A percentile compares a stretch with the other conserved stretches of the same genome.
These are phyloP conservation scores for Tinea trinotella DNA, from an alignment of 2,888 invertebrate genomes.

Conservation along the genomic window DNA sequence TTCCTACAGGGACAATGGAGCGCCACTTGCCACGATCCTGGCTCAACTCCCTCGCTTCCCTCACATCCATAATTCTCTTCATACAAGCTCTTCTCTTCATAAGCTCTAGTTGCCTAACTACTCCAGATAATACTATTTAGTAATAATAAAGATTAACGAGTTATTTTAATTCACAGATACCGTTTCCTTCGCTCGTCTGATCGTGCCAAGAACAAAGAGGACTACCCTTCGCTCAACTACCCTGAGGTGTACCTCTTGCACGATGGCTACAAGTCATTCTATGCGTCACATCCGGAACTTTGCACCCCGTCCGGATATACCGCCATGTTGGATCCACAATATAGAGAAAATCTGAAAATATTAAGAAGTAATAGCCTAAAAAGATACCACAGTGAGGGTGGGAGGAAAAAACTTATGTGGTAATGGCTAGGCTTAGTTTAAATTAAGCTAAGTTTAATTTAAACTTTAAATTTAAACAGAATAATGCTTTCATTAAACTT, in stretches of 20 bases:
- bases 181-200: constrained; percentile 89
- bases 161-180: constrained; percentile 72
- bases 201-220: constrained; percentile 82
- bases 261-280: constrained; percentile 79
- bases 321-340: constrained; percentile 89
- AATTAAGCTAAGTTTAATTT: background rate
- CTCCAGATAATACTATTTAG: no score
- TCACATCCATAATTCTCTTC: no score
- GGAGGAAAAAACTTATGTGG: constrained; percentile 5
- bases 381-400: constrained; percentile 1
- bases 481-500: no score
- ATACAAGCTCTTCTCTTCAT: no score
- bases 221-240: constrained; percentile 89
- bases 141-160: background rate
- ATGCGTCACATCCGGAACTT: constrained; percentile 74
- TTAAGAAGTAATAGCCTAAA: constrained; percentile 63
- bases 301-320: constrained; percentile 81
- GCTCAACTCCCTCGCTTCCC: no score
- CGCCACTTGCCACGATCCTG: no score
- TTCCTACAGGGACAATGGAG: no score
- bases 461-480: no score
- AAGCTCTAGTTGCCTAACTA: no score
- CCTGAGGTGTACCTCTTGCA: constrained; percentile 95
- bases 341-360: constrained; percentile 78
- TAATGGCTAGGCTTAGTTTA: no score